Percentiles rank a stretch among this genome's conserved stretches.
Evolutionary conservation across 2,113 vertebrate species (phyloP).

Genomic region (Peromyscus maniculatus): DNA sequence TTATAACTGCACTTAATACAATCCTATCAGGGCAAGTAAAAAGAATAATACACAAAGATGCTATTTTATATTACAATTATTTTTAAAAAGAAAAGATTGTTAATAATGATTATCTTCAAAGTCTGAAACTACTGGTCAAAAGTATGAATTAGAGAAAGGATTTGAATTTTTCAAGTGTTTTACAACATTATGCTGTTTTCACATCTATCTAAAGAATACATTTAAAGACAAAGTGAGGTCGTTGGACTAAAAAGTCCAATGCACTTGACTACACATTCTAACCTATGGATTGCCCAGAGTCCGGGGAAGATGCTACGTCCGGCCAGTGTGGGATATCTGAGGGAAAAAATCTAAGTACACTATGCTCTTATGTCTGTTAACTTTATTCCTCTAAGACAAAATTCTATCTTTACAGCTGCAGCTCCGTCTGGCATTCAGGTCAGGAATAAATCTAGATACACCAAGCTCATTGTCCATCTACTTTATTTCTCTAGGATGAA

Average conservation of each 20-base stretch:
- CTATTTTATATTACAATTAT: not conserved
- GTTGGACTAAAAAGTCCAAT: conserved; percentile 16
- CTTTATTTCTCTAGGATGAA: too few relatives aligned
- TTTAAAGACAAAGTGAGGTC: conserved; percentile 43
- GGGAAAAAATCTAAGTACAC: too few relatives aligned
- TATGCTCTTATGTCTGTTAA: too few relatives aligned
- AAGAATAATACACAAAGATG: not conserved
- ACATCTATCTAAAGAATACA: not conserved
- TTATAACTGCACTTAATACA: not conserved
- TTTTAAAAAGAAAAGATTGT: conserved; percentile 29
- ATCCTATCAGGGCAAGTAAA: not conserved
- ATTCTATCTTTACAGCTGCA: too few relatives aligned
- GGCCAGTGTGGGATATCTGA: too few relatives aligned
- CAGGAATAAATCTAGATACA: too few relatives aligned
- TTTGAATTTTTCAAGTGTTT: conserved; percentile 8
- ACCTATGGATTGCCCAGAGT: not conserved
- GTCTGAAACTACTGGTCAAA: not conserved
- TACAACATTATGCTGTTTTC: not conserved
- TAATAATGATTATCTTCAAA: not conserved
- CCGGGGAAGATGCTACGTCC: too few relatives aligned
- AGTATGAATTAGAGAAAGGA: not conserved
- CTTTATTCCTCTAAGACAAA: too few relatives aligned
- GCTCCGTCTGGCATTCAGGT: too few relatives aligned
- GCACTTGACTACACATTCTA: not conserved
- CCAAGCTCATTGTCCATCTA: too few relatives aligned